These are phyloP conservation scores for Dysidea cf. avara DNA, from an alignment of 37 sponge, comb jelly and placozoan species.

Conservation along the genomic window DNA sequence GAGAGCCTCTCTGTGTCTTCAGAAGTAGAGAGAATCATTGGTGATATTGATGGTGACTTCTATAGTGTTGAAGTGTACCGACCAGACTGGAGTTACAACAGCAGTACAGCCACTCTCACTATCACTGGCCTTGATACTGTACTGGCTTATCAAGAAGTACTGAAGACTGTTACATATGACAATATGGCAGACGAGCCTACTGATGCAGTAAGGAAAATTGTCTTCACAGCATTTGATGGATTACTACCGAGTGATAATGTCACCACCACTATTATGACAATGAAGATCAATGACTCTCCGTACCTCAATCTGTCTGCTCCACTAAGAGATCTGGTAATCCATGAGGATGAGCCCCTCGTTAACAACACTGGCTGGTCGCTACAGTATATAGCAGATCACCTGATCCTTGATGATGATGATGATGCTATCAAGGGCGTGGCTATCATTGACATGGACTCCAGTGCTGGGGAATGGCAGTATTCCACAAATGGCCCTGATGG, in stretches of 20 bases:
- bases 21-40: slow-evolving; percentile 47
- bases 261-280: slow-evolving; percentile 30
- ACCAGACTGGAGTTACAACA: slow-evolving; percentile 70
- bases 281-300: slow-evolving; percentile 82
- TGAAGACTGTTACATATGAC: slow-evolving; percentile 75
- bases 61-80: slow-evolving; percentile 50
- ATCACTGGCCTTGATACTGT: slow-evolving; percentile 78
- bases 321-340: slow-evolving; percentile 35
- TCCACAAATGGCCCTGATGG: slow-evolving; percentile 52
- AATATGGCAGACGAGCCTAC: slow-evolving; percentile 77
- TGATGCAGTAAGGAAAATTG: slow-evolving; percentile 33
- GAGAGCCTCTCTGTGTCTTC: slow-evolving; percentile 64
- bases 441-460: slow-evolving; percentile 40
- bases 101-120: slow-evolving; percentile 47
- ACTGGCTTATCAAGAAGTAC: slow-evolving; percentile 63
- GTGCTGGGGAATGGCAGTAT: slow-evolving; percentile 84
- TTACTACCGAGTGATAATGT: slow-evolving; percentile 38
- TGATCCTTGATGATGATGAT: slow-evolving; percentile 70
- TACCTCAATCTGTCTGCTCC: slow-evolving; percentile 51
- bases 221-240: slow-evolving; percentile 72
- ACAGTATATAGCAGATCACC: slow-evolving; percentile 35
- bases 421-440: slow-evolving; percentile 69
- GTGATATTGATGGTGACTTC: no score
- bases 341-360: slow-evolving; percentile 49
- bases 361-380: slow-evolving; percentile 76